A percentile compares a stretch with the other conserved stretches of the same genome.
phyloP scores from a whole-genome alignment of 2,113 vertebrate genomes.

The Mormyrus lacerda region DNA sequence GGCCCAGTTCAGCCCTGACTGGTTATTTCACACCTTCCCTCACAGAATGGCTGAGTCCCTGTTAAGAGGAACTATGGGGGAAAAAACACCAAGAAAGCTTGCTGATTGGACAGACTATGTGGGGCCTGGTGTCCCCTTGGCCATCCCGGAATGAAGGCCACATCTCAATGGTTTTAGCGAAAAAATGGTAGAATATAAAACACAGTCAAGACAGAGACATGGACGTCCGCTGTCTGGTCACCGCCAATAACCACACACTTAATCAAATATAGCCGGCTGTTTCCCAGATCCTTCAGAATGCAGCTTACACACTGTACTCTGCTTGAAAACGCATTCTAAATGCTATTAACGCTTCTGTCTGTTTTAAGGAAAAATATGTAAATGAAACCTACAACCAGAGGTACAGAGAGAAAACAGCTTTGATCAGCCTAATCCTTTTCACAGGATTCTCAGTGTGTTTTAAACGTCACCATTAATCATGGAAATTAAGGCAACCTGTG shows the following conservation, averaged over 20 bases:
- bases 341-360: conserved; percentile 10
- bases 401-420: neutral
- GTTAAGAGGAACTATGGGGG: neutral
- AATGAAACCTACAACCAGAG: neutral
- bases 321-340: conserved; percentile 13
- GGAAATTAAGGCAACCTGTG: neutral
- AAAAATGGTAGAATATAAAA: neutral
- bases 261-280: conserved; percentile 26
- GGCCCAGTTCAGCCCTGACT: neutral
- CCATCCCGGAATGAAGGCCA: neutral
- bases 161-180: neutral
- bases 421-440: neutral
- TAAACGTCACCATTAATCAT: neutral
- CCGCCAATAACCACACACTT: neutral
- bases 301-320: neutral
- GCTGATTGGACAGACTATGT: conserved; percentile 6
- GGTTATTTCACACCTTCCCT: neutral
- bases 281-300: conserved; percentile 25
- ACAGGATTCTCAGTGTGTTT: neutral
- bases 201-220: conserved; percentile 2
- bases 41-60: neutral
- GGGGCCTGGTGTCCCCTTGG: neutral
- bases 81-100: conserved; percentile 13
- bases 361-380: neutral
- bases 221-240: neutral